These are phyloP conservation scores for Sporophila hypoxantha DNA, from an alignment of 2,113 vertebrate species.

Conservation along the genomic window DNA sequence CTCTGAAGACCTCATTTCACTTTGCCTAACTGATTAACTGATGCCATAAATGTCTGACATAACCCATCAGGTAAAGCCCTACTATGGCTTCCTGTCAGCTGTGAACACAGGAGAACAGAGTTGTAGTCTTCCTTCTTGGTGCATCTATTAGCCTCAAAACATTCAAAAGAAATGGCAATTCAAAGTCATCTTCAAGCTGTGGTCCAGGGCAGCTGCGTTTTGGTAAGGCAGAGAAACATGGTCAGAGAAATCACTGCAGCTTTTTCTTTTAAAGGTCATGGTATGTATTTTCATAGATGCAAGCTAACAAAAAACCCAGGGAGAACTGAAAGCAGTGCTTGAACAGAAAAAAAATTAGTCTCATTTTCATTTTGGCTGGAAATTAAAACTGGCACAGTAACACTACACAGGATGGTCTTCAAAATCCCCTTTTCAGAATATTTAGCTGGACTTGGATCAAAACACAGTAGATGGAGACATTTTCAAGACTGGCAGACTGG, in stretches of 20 bases:
- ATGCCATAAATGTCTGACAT: neutral
- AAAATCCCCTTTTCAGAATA: neutral
- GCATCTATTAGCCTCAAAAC: neutral
- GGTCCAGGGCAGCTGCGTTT: neutral
- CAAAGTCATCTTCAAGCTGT: neutral
- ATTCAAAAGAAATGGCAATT: neutral
- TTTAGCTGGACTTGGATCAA: neutral
- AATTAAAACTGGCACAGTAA: neutral
- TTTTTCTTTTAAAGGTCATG: neutral
- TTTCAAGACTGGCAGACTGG: neutral
- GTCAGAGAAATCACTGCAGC: neutral
- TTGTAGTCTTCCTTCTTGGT: neutral
- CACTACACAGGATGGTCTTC: neutral
- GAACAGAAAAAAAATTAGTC: neutral
- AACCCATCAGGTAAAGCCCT: neutral
- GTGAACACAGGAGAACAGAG: neutral
- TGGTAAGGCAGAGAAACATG: neutral
- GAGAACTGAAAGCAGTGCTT: neutral
- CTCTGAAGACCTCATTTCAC: neutral
- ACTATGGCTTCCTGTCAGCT: neutral
- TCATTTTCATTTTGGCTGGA: neutral
- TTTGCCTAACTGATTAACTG: neutral
- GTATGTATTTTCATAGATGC: neutral
- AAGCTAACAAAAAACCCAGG: neutral
- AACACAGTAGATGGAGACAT: conserved; percentile 24